These are phyloP conservation scores for Drosophila lacertosa DNA, from an alignment of 1,140 invertebrate genomes.

Conservation along the genomic window DNA sequence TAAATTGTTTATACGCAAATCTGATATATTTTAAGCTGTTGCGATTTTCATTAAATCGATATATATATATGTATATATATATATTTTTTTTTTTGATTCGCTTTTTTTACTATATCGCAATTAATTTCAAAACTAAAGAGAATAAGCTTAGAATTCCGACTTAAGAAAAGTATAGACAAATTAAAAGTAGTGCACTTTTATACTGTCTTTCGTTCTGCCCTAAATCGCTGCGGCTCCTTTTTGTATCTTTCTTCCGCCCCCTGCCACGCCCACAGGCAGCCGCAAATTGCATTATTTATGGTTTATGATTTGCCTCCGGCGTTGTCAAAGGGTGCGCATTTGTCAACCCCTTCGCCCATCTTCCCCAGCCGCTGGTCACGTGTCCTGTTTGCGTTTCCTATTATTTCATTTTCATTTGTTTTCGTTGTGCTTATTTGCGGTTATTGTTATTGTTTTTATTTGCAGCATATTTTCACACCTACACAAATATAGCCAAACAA, in stretches of 20 bases:
- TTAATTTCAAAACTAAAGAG: too few relatives aligned
- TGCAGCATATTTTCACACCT: slow-evolving; percentile 82
- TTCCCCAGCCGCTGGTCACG: slow-evolving; percentile 31
- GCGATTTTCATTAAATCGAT: too few relatives aligned
- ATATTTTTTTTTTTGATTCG: too few relatives aligned
- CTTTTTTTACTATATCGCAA: too few relatives aligned
- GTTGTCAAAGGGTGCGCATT: slow-evolving; percentile 32
- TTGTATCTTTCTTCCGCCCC: neutral
- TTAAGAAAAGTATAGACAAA: too few relatives aligned
- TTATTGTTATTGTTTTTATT: slow-evolving; percentile 61
- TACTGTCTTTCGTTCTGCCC: neutral
- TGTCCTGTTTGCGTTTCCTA: slow-evolving; percentile 66
- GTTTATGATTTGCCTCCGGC: slow-evolving; percentile 51
- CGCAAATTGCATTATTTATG: slow-evolving; percentile 64
- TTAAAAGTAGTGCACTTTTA: too few relatives aligned
- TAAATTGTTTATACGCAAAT: too few relatives aligned
- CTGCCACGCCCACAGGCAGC: neutral
- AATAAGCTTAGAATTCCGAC: too few relatives aligned
- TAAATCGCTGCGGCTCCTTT: too few relatives aligned
- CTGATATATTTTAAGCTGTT: too few relatives aligned
- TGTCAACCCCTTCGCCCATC: slow-evolving; percentile 30
- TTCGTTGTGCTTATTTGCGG: slow-evolving; percentile 52
- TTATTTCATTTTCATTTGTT: slow-evolving; percentile 67
- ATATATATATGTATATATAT: too few relatives aligned
- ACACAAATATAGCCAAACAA: slow-evolving; percentile 76